Evolutionary conservation across 1,140 invertebrate species (phyloP), one percentile per base, ranked within the genome.

Genomic region (Drosophila nannoptera): DNA sequence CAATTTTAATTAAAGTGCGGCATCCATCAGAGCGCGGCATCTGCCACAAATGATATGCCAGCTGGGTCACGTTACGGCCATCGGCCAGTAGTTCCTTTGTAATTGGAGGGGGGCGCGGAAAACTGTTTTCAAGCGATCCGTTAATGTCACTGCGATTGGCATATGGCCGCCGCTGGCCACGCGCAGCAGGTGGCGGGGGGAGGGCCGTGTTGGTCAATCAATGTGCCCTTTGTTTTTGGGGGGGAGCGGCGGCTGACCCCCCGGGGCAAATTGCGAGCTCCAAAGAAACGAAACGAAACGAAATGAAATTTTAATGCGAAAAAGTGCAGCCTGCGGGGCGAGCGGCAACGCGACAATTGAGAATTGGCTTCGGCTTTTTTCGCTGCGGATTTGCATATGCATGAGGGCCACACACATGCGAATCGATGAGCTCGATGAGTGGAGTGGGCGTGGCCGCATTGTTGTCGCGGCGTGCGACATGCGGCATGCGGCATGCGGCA

Each of bases 1-100:
- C 14, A 54, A 42, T 65, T 75, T 73, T 73, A 73, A 75, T 75
- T 75, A 75, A 75, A 75, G 55, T 65, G 31, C 68, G 35, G 52
- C 38, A 5, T 12, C 4, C 33, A 62, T 58, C 62, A 73, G 58
- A 75, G 35, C 42, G 63, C 46, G 11, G 53, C 53, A 63, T 60
- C 55, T 29, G 5, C 31, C n/a, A 11, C 46, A 64, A 56, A 43
- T 43, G 46, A 42, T 43, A n/a, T 43, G 36, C 36, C 11, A 56
- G 45, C 6, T 33, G 40, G 8, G 40, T 7, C 40, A 12, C 40
- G 40, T 43, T 16, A 7, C 36, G 33, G n/a, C 12, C 31, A 56
- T 56, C 53, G 53, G 9, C 50, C 35, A 53, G 38, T 7, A 22
- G 16, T 36, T 22, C 35, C 6, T 53, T 53, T 45, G 32, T 49